Conservation (phyloP, 2,888 invertebrate genomes). For the Eilema sororculum region DNA sequence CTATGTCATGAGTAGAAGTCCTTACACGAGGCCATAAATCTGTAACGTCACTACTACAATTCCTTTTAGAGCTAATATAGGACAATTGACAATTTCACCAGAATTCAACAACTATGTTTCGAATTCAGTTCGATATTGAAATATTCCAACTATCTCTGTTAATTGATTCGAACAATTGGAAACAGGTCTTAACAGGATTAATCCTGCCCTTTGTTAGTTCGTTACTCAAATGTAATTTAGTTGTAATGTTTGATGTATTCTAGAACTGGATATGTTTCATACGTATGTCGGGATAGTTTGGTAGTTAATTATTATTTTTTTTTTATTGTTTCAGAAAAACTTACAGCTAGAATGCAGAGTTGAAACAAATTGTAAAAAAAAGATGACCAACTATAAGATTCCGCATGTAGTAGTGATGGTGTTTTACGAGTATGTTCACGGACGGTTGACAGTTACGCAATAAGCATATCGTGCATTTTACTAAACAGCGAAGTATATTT, state of each 20-base stretch:
- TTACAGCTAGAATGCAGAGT: no score
- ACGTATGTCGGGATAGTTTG: not conserved
- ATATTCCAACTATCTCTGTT: constrained; percentile 46
- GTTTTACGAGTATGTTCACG: no score
- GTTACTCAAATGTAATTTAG: constrained; percentile 59
- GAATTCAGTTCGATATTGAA: constrained; percentile 31
- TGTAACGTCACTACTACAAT: no score
- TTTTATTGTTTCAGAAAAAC: no score
- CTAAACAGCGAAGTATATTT: no score
- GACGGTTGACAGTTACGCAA: no score
- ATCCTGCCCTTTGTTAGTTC: constrained; percentile 58
- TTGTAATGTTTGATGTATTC: constrained; percentile 39
- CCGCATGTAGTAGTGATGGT: no score
- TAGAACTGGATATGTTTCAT: constrained; percentile 21
- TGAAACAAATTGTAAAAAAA: no score
- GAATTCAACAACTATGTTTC: constrained; percentile 5
- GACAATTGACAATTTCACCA: not conserved
- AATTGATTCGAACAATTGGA: constrained; percentile 62
- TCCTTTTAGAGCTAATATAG: not conserved
- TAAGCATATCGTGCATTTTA: no score
- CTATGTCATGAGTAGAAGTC: not conserved
- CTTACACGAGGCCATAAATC: not conserved
- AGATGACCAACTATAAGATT: no score
- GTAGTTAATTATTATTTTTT: no score
- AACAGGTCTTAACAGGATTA: constrained; percentile 61